Evolutionary conservation across 2,888 invertebrate genomes (phyloP).

Genomic region (Frankliniella intonsa): DNA sequence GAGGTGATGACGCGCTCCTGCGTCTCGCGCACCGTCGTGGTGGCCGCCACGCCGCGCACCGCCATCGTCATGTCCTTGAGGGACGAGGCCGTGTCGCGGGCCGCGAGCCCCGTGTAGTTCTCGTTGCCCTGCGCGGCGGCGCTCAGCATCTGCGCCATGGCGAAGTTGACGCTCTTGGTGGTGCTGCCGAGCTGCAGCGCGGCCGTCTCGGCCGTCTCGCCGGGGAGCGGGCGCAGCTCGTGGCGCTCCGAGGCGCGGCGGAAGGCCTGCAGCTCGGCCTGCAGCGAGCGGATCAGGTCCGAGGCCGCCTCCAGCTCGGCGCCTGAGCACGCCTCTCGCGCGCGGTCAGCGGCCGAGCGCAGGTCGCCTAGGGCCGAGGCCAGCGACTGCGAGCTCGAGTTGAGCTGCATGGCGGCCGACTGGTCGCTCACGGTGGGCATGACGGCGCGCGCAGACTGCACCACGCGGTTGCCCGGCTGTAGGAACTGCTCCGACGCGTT

Average conservation of each 20-base stretch:
- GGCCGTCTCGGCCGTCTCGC: conserved; percentile 66
- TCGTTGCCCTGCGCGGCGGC: conserved; percentile 79
- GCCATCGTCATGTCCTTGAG: conserved; percentile 68
- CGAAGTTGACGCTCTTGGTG: conserved; percentile 73
- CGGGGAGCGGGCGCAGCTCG: conserved; percentile 75
- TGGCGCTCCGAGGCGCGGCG: conserved; percentile 68
- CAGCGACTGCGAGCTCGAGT: conserved; percentile 64
- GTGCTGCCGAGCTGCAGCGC: conserved; percentile 56
- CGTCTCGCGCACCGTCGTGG: conserved; percentile 56
- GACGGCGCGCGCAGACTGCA: conserved; percentile 72
- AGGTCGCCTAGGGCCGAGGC: conserved; percentile 63
- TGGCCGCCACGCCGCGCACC: conserved; percentile 73
- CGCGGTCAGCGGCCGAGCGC: conserved; percentile 51
- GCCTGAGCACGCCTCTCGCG: conserved; percentile 74
- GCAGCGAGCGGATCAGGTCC: conserved; percentile 72
- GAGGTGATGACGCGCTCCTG: conserved; percentile 43
- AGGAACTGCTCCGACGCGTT: conserved; percentile 79
- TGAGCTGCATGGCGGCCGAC: conserved; percentile 68
- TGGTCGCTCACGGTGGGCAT: conserved; percentile 79
- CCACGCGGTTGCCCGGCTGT: conserved; percentile 63
- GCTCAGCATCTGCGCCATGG: conserved; percentile 79
- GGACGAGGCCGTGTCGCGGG: conserved; percentile 72
- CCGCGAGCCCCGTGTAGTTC: conserved; percentile 73
- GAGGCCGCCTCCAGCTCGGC: conserved; percentile 82
- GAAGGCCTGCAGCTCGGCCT: conserved; percentile 76